Evolutionary conservation across 2,888 invertebrate genomes (phyloP), one percentile per base, ranked within the genome.

Genomic region (Harpalus rufipes): DNA sequence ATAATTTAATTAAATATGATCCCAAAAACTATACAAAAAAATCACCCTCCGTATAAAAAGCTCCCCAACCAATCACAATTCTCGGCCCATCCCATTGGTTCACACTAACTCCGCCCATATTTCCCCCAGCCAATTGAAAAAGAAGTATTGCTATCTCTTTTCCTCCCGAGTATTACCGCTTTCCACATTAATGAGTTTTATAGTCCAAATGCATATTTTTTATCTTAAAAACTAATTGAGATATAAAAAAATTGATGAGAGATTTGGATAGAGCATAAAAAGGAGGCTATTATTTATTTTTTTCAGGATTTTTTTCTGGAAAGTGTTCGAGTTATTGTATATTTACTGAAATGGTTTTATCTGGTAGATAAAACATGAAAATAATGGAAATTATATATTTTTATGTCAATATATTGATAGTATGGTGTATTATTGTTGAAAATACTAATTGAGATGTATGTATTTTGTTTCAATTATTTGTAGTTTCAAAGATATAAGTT

Each of bases 121-220:
- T 59, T 39, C 0, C 8, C 7, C 5, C 7, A 7, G n/a, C 81
- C 81, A 81, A 81, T 81, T 21, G 10, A 18, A n/a, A 16, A 32
- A 10, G 21, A 21, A 18, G 41, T 65, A 63, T 65, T 51, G 8
- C 21, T 44, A 7, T 81, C 81, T 61, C 65, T 44, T 74, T 74
- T 18, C n/a, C 12, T 44, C 12, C 1, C 8, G 16, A n/a, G 32
- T 5, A 3, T 5, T 32, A 32, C 32, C 32, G 32, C 32, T 32
- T 32, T 5, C 32, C 1, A 32, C 32, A 32, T 32, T 4, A 21
- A 18, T 4, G 44, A 8, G 14, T 74, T 39, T 32, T 65, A 3
- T 81, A 25, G 14, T 21, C 32, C 32, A 63, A 84, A 44, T 78
- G 65, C 2, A 14, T 65, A 84, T 79, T 79, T 79, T 65, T 65